Percentiles rank a stretch among this genome's conserved stretches.
Evolutionary conservation across 2,797 vertebrate species (phyloP).

Genomic region (Hybognathus amarus): DNA sequence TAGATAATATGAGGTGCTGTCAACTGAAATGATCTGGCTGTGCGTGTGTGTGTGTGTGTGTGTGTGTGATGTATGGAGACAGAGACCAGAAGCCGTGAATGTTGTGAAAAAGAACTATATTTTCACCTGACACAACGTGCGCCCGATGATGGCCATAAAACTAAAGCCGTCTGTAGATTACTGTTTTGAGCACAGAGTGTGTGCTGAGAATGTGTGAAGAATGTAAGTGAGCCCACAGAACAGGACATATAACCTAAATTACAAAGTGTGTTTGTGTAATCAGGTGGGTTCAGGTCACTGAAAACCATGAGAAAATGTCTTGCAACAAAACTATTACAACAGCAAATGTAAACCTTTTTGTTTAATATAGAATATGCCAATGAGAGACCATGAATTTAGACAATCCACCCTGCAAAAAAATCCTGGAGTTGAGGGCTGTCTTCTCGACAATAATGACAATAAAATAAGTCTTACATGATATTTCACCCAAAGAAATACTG

Average conservation of each 20-base stretch:
- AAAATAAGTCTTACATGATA: neutral
- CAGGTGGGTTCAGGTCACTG: neutral
- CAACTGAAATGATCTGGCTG: no score
- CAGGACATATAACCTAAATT: neutral
- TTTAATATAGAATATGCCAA: neutral
- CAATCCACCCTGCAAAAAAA: neutral
- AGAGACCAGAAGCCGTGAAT: neutral
- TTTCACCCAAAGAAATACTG: no score
- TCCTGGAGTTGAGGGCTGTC: neutral
- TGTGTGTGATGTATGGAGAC: neutral
- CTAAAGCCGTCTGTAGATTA: neutral
- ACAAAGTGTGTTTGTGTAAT: neutral
- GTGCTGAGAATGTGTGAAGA: neutral
- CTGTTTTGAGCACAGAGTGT: slow-evolving; percentile 1
- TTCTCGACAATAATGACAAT: neutral
- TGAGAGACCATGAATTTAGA: neutral
- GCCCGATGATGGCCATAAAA: neutral
- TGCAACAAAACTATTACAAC: neutral
- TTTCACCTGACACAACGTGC: slow-evolving; percentile 22
- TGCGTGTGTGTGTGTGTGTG: no score
- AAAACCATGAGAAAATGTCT: neutral
- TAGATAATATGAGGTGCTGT: neutral
- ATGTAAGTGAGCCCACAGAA: neutral
- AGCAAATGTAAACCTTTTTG: neutral
- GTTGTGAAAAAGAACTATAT: slow-evolving; percentile 33